Evolutionary conservation across 2,888 invertebrate species (phyloP).

Genomic region (Anorthoa munda): DNA sequence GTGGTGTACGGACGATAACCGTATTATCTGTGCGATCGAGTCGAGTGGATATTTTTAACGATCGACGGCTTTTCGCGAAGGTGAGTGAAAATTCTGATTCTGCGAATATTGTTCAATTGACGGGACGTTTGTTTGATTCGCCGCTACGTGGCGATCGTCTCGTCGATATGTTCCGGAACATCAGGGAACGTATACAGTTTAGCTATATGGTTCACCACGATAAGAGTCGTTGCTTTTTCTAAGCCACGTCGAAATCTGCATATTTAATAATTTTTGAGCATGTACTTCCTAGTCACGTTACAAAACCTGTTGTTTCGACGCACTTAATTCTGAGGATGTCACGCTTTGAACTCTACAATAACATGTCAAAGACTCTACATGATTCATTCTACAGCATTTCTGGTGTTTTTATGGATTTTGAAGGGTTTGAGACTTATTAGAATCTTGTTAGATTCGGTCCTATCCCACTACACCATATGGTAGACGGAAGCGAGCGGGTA

Average conservation of each 20-base stretch:
- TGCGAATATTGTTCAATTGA: conserved; percentile 73
- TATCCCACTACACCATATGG: conserved; percentile 88
- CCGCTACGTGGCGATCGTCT: conserved; percentile 86
- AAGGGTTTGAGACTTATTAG: conserved; percentile 67
- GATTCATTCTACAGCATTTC: conserved; percentile 11
- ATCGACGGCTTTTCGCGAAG: conserved; percentile 84
- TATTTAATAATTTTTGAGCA: conserved; percentile 24
- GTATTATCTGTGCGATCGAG: conserved; percentile 89
- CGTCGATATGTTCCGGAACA: conserved; percentile 80
- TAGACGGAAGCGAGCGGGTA: conserved; percentile 85
- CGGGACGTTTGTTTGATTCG: conserved; percentile 76
- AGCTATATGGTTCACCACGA: conserved; percentile 65
- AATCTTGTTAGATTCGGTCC: conserved; percentile 84
- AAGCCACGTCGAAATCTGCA: conserved; percentile 28
- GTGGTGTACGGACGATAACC: conserved; percentile 90
- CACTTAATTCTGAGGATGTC: conserved; percentile 41
- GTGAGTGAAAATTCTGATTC: conserved; percentile 83
- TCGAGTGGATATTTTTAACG: conserved; percentile 88
- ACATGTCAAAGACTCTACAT: conserved; percentile 13
- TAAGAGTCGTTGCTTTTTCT: conserved; percentile 45
- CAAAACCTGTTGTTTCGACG: conserved; percentile 56
- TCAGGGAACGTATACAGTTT: conserved; percentile 67
- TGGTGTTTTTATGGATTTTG: conserved; percentile 1
- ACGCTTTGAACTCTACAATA: conserved; percentile 31
- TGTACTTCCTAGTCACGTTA: conserved; percentile 36